Percentiles rank a stretch among this genome's conserved stretches.
These are phyloP conservation scores for Conus betulinus DNA, from an alignment of 1,140 invertebrate genomes.

Conservation along the genomic window DNA sequence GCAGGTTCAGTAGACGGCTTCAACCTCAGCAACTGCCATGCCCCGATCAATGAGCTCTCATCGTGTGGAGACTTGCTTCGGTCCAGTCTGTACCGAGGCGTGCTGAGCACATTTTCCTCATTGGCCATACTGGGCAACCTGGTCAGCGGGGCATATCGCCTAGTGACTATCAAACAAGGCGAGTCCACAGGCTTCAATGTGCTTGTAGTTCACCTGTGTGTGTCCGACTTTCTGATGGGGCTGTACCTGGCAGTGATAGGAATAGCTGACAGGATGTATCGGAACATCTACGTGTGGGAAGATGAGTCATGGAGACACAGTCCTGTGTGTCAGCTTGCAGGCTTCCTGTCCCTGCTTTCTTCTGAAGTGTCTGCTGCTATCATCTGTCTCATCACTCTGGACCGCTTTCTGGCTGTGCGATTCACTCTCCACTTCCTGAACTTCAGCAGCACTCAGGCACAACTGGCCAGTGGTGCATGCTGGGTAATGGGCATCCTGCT, in stretches of 20 bases:
- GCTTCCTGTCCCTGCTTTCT: conserved; percentile 59
- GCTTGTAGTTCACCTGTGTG: conserved; percentile 53
- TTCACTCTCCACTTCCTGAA: no score
- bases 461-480: no score
- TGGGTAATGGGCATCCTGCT: no score
- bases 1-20: background rate
- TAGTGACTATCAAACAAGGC: background rate
- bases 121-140: conserved; percentile 48
- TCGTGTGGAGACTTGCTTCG: conserved; percentile 54
- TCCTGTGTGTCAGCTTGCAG: conserved; percentile 53
- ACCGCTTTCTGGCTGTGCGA: no score
- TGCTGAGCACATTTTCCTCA: conserved; percentile 40
- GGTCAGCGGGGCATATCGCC: conserved; percentile 39
- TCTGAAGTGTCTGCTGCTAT: no score
- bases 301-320: conserved; percentile 58
- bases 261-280: conserved; percentile 54
- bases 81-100: conserved; percentile 23
- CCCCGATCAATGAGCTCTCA: conserved; percentile 46
- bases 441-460: no score
- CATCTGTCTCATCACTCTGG: no score
- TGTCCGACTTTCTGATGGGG: conserved; percentile 65
- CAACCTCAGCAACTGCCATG: conserved; percentile 42
- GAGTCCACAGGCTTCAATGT: conserved; percentile 45
- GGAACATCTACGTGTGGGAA: conserved; percentile 55
- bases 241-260: conserved; percentile 66